Base-by-base conservation (phyloP, 2,888 invertebrate genomes). In the Parasteatoda lunata region DNA sequence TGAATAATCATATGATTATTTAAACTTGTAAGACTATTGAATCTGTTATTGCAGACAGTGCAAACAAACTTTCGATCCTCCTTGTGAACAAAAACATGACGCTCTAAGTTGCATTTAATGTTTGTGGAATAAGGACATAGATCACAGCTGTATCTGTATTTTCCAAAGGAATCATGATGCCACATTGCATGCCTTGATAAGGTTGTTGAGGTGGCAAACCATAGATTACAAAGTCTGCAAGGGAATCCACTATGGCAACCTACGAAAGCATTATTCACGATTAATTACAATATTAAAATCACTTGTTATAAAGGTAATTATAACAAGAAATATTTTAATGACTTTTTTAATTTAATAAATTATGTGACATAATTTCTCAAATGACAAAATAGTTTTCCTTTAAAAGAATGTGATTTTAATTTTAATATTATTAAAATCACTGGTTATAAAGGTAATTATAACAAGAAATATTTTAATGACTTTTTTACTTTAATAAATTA, bases 141-240 rank as follows among this genome's bases (percentile, higher is more conserved):
- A 45, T 15, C 51, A 59, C 77, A 77, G 64, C 69, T 76, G 51
- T 64, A 83, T 65, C 64, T 73, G n/a, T 69, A 83, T 13, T 70
- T 30, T 15, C 6, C 45, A 8, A 47, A 45, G 48, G 64, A 70
- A 65, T 71, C 65, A 70, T 83, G 77, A 45, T 77, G 77, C 82
- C 76, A 82, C 76, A 76, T 49, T 70, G 15, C 30, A 52, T 77
- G 76, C 8, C 70, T 82, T 70, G 82, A 70, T 64, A 82, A 69
- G 59, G 76, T 82, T 30, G 52, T 76, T 30, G 6, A 64, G 6
- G 76, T 45, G 59, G 64, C 69, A 82, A 83, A 83, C 69, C 59
- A 49, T 15, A 77, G 76, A 51, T 54, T n/a, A 51, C 75, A 83
- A 6, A 76, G 49, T 51, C n/a, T 49, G 65, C 76, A 76, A 15